A percentile compares a stretch with the other conserved stretches of the same genome.
phyloP scores from a whole-genome alignment of 1,140 invertebrate genomes.

The Drosophila nannoptera region DNA sequence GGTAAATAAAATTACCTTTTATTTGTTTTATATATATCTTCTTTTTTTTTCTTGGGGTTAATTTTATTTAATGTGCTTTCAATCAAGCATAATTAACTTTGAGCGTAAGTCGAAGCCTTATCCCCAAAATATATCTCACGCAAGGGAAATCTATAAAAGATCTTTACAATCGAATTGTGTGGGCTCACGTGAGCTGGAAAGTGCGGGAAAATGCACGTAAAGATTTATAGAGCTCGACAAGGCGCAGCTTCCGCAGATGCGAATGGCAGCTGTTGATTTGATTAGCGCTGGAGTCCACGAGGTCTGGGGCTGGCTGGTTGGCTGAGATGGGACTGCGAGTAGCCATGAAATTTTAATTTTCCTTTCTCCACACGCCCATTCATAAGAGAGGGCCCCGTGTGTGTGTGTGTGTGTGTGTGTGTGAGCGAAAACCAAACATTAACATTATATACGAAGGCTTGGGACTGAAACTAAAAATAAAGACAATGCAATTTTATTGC shows the following conservation, averaged over 20 bases:
- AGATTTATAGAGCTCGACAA: constrained; percentile 10
- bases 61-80: no score
- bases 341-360: constrained; percentile 73
- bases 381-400: background rate
- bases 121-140: no score
- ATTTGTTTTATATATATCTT: no score
- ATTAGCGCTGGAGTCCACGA: constrained; percentile 24
- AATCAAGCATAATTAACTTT: no score
- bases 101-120: no score
- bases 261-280: constrained; percentile 25
- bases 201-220: constrained; percentile 23
- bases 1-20: no score
- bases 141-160: constrained; percentile 4
- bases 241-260: constrained; percentile 7
- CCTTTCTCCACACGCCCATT: constrained; percentile 38
- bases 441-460: constrained; percentile 53
- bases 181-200: constrained; percentile 5
- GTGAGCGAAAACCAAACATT: constrained; percentile 55
- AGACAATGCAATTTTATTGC: constrained; percentile 74
- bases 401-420: constrained; percentile 7
- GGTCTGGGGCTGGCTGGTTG: no score
- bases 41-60: no score
- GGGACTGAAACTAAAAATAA: constrained; percentile 58
- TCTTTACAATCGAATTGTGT: constrained; percentile 1
- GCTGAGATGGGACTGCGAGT: constrained; percentile 10